These are phyloP conservation scores for Cyanistes caeruleus DNA, from an alignment of 2,113 vertebrate species.

Conservation along the genomic window DNA sequence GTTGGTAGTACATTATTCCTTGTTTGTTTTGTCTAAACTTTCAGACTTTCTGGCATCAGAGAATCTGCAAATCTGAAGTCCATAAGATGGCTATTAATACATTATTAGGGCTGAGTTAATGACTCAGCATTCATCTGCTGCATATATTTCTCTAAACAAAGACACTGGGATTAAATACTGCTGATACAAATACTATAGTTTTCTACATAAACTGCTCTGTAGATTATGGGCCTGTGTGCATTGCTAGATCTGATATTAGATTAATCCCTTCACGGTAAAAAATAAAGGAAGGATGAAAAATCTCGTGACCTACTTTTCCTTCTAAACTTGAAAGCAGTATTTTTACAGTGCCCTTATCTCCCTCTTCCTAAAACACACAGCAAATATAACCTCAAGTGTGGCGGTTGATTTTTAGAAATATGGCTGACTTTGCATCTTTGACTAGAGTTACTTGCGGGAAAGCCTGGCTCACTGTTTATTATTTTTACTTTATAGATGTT, in stretches of 20 bases:
- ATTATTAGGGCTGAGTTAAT: not conserved
- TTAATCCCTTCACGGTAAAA: not conserved
- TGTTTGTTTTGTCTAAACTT: not conserved
- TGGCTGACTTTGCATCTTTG: not conserved
- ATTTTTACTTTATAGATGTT: not conserved
- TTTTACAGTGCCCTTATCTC: not conserved
- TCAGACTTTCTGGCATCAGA: not conserved
- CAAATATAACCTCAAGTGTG: not conserved
- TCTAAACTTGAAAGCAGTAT: not conserved
- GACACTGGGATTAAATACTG: not conserved
- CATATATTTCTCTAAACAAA: not conserved
- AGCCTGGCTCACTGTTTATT: not conserved
- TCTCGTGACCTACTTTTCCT: not conserved
- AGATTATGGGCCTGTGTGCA: not conserved
- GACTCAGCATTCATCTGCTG: not conserved
- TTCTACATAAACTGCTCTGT: not conserved
- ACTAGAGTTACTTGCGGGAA: not conserved
- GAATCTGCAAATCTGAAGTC: not conserved
- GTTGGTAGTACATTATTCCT: not conserved
- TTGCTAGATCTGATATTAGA: conserved; percentile 10
- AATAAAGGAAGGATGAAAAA: conserved; percentile 10
- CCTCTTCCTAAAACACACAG: not conserved
- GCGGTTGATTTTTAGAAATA: not conserved
- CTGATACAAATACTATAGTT: not conserved
- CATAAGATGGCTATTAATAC: not conserved